These are phyloP conservation scores for Eupristina koningsbergeri DNA, from an alignment of 1,140 invertebrate species.

Conservation along the genomic window DNA sequence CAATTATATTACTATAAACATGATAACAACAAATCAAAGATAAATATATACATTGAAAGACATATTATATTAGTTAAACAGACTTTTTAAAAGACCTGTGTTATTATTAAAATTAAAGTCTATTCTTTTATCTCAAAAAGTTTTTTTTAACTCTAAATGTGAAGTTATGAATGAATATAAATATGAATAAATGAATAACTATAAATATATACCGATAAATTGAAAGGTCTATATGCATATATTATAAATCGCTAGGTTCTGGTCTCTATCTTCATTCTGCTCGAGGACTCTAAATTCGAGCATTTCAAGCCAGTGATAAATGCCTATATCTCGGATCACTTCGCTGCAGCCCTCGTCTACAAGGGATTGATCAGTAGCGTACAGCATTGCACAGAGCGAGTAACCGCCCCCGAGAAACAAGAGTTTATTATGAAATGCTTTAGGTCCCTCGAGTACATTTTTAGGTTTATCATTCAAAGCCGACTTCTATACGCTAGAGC, in stretches of 20 bases:
- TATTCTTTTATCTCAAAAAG: too few relatives aligned
- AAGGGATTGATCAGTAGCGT: conserved; percentile 91
- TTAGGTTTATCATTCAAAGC: conserved; percentile 96
- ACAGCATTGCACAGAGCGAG: conserved; percentile 91
- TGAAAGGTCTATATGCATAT: neutral
- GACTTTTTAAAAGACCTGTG: too few relatives aligned
- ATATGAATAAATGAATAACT: neutral
- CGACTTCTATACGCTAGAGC: conserved; percentile 89
- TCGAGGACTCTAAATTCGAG: conserved; percentile 94
- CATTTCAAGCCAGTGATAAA: conserved; percentile 97
- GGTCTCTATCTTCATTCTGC: conserved; percentile 91
- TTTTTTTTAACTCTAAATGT: too few relatives aligned
- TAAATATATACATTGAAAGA: too few relatives aligned
- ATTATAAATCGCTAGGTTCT: conserved; percentile 66
- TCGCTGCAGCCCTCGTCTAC: conserved; percentile 95
- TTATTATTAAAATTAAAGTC: too few relatives aligned
- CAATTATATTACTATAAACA: too few relatives aligned
- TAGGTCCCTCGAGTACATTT: conserved; percentile 93
- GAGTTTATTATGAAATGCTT: conserved; percentile 93
- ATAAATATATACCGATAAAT: neutral
- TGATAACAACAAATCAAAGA: too few relatives aligned
- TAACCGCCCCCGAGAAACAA: conserved; percentile 87
- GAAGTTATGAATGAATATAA: too few relatives aligned
- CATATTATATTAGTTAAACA: too few relatives aligned
- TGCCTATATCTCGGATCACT: conserved; percentile 95